phyloP scores from a whole-genome alignment of 30 jellyfish, hydroid and myxozoan genomes.

The Aurelia sp. region DNA sequence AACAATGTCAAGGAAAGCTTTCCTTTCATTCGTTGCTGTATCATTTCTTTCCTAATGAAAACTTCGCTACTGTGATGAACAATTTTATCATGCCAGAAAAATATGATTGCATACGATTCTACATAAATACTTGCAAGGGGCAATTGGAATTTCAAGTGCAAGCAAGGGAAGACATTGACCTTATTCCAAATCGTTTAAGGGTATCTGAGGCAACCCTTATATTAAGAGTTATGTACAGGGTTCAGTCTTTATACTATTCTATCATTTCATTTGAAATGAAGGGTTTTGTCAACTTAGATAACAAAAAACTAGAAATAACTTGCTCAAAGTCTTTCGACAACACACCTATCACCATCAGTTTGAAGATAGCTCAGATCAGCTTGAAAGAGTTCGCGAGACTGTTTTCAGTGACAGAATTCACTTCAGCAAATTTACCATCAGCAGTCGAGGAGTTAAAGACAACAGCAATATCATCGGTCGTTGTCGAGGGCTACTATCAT shows the following conservation, averaged over 20 bases:
- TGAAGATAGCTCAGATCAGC: constrained; percentile 54
- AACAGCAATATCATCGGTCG: constrained; percentile 50
- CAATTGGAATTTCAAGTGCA: constrained; percentile 57
- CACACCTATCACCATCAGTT: constrained; percentile 49
- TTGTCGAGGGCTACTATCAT: constrained; percentile 71
- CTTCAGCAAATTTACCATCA: constrained; percentile 70
- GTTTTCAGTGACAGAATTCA: constrained; percentile 69
- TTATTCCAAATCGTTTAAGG: constrained; percentile 84
- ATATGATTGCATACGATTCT: constrained; percentile 65
- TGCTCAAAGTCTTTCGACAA: constrained; percentile 65
- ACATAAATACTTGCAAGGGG: constrained; percentile 78
- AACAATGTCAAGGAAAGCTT: constrained; percentile 69
- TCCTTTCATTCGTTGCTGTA: constrained; percentile 68
- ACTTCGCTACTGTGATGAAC: constrained; percentile 44
- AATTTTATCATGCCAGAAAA: constrained; percentile 74
- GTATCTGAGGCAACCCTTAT: constrained; percentile 56
- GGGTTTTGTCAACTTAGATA: constrained; percentile 62
- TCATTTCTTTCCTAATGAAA: constrained; percentile 75
- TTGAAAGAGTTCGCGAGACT: constrained; percentile 71
- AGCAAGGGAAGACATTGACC: constrained; percentile 83
- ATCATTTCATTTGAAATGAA: constrained; percentile 58
- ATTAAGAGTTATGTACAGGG: constrained; percentile 53
- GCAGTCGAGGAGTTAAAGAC: constrained; percentile 72
- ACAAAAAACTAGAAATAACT: constrained; percentile 33
- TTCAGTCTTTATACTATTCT: constrained; percentile 45